phyloP scores from a whole-genome alignment of 2,797 vertebrate species.

The Melopsittacus undulatus region DNA sequence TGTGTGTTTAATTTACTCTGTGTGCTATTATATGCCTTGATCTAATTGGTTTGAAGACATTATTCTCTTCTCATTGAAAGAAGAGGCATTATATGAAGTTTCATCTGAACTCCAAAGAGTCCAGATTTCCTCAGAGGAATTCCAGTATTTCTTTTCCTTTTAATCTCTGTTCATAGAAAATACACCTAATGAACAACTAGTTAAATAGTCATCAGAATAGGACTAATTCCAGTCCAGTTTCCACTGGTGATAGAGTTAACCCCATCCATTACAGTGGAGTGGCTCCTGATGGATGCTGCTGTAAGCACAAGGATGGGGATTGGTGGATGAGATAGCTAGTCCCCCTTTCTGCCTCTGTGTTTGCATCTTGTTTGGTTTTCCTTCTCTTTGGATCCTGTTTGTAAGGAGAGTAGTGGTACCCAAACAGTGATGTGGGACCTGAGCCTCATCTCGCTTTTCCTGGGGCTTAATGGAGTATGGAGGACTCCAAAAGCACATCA shows the following conservation, averaged over 20 bases:
- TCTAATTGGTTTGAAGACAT: slow-evolving; percentile 70
- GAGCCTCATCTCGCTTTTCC: neutral
- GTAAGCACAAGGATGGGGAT: accelerated
- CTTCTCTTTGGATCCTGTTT: neutral
- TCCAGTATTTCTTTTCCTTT: slow-evolving; percentile 16
- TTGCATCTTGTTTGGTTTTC: neutral
- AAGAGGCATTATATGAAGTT: slow-evolving; percentile 45
- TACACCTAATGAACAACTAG: neutral
- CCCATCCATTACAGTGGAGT: neutral
- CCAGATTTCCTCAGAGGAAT: slow-evolving; percentile 32
- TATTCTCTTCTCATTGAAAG: slow-evolving; percentile 43
- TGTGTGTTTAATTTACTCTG: slow-evolving; percentile 58
- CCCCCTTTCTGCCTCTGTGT: neutral
- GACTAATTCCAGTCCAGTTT: neutral
- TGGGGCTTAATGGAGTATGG: neutral
- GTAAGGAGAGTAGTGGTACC: neutral
- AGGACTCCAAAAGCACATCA: neutral
- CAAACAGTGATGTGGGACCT: neutral
- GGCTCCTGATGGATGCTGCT: neutral
- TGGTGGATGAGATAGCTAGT: neutral
- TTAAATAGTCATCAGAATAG: neutral
- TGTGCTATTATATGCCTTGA: slow-evolving; percentile 58
- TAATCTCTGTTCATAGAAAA: neutral
- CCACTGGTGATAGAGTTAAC: neutral
- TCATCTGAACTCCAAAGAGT: slow-evolving; percentile 60